Evolutionary conservation across 2,113 vertebrate genomes (phyloP).

Genomic region (Cebidichthys violaceus): DNA sequence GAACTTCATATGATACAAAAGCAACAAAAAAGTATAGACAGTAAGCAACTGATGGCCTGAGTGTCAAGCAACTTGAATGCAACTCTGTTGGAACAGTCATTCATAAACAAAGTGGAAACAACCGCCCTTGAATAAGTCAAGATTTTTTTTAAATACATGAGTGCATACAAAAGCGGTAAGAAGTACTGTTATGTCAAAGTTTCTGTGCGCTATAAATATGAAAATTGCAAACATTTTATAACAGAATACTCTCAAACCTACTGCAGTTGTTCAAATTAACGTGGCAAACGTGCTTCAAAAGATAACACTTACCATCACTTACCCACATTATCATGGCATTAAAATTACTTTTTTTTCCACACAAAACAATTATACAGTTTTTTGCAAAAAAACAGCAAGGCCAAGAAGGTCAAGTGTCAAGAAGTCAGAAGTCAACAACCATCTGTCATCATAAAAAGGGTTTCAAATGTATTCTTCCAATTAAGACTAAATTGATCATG

Average conservation of each 20-base stretch:
- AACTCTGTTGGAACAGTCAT: conserved; percentile 49
- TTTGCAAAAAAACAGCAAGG: conserved; percentile 63
- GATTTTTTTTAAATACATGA: conserved; percentile 43
- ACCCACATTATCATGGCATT: conserved; percentile 43
- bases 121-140: conserved; percentile 42
- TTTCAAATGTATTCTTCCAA: conserved; percentile 50
- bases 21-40: conserved; percentile 43
- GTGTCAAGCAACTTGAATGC: conserved; percentile 45
- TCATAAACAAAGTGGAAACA: conserved; percentile 55
- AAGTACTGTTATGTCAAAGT: conserved; percentile 34
- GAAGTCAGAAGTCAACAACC: conserved; percentile 54
- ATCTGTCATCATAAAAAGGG: conserved; percentile 55
- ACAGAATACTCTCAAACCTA: conserved; percentile 39
- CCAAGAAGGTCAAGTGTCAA: conserved; percentile 69
- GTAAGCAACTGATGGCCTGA: conserved; percentile 52
- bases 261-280: conserved; percentile 31
- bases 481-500: conserved; percentile 59
- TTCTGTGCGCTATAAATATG: conserved; percentile 49
- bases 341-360: conserved; percentile 50
- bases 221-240: conserved; percentile 40
- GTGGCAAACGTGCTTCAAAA: conserved; percentile 32
- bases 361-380: conserved; percentile 44
- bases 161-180: conserved; percentile 49
- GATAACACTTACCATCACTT: conserved; percentile 30
- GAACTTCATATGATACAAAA: conserved; percentile 69